Base-by-base conservation (phyloP, 35 echinoderm and acorn worm species). In the Apostichopus californicus region DNA sequence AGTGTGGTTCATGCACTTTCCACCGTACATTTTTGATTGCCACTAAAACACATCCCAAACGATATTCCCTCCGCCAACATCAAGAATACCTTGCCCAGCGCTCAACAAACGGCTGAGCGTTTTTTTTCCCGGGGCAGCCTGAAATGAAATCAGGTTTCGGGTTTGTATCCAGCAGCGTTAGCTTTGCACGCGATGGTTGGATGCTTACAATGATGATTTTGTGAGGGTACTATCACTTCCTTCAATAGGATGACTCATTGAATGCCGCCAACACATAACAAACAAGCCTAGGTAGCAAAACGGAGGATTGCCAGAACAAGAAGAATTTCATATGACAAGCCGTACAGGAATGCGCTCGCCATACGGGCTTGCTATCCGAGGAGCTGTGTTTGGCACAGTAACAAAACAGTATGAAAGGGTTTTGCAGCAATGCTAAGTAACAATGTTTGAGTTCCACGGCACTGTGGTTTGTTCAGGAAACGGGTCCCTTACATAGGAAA, bases 101-200 rank as follows among this genome's bases (percentile, higher is more conserved):
- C 34, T 46, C 34, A 46, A 46, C 64, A 17, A 89, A 9, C 18
- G 7, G 68, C 68, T 72, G 72, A 72, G 68, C 60, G 86, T 22
- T 89, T 72, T 80, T n/a, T 46, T 89, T 89, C 86, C 86, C 86
- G 86, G 86, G 86, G 86, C 86, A 89, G 86, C 86, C 80, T 72
- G 21, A 72, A 89, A 73, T 89, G 86, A 72, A 89, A 89, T 89
- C 61, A 73, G 86, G 64, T 89, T 89, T 89, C 61, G 15, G 8
- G 86, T 22, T 73, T 9, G 22, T 75, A 89, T 89, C 86, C 86
- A 66, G 60, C 86, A 64, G 86, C 21, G 86, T 6, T 73, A 52
- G 61, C 86, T 89, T 89, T 89, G 86, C 86, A 89, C 86, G 86
- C 86, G 86, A 89, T 89, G 64, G 64, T 89, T 55, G 86, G 86